Base-by-base conservation (phyloP, 1,140 invertebrate species). In the Drosophila ohnishii region DNA sequence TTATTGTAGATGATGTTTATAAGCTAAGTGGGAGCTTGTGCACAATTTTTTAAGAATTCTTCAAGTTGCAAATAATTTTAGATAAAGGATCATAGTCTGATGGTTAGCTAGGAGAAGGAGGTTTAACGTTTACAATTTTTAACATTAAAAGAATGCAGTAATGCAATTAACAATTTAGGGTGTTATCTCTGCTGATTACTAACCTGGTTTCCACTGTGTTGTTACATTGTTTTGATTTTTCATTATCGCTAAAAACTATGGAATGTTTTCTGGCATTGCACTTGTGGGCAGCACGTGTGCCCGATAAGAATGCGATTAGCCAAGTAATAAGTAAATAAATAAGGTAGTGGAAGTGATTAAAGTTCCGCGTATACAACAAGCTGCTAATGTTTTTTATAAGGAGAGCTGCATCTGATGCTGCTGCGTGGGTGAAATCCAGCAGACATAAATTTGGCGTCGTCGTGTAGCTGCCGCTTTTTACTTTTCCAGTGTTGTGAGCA, bases 381-480 rank as follows among this genome's bases (percentile, higher is more conserved):
- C 56, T 70, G 53, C 34, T 70, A 53, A 35, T 59, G 58, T 45
- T 59, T 53, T 53, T 53, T 53, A 35, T 22, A 35, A 19, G 57
- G 25, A 37, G 59, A 16, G 39, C 37, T 47, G 34, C 13, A 39
- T 75, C 25, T 45, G 55, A 39, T 62, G 63, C 50, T 61, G 55
- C 30, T 66, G 83, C 84, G 83, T 87, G 83, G 83, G 84, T 87
- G 83, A 87, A 87, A 87, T 87, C 62, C 63, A 76, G 64, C 79
- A 86, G 84, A 88, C 84, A 86, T 76, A 76, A 69, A 83, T 87
- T 86, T 83, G 84, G 76, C 76, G 58, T 86, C 71, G 75, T 77
- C 75, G 75, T 76, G 79, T 71, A 59, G 82, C 83, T 76, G 83
- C 79, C 58, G 83, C 51, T 87, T 86, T 86, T 79, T 87, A 83